These are phyloP conservation scores for Tanaodytes sp. DNA, from an alignment of 2,888 invertebrate species.

Conservation along the genomic window DNA sequence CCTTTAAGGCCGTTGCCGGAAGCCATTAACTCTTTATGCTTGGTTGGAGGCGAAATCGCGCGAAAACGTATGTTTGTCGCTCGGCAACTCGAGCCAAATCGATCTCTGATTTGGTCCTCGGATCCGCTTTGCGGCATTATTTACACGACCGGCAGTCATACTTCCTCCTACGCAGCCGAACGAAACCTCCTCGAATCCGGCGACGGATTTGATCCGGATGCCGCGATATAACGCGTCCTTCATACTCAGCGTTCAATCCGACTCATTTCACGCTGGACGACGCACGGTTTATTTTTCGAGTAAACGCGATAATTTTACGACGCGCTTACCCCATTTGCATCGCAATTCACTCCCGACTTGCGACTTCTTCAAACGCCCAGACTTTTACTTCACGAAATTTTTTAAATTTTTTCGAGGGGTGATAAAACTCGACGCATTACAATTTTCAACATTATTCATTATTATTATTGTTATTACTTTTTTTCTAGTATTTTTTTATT, in stretches of 20 bases:
- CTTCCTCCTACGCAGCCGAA: slow-evolving; percentile 8
- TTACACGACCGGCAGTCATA: slow-evolving; percentile 20
- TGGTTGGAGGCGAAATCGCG: slow-evolving; percentile 30
- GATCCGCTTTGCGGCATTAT: slow-evolving; percentile 31
- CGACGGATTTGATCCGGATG: slow-evolving; percentile 12
- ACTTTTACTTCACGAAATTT: too few species aligned
- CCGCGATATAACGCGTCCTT: slow-evolving; percentile 13
- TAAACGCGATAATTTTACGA: slow-evolving; percentile 51
- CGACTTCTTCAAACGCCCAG: too few species aligned
- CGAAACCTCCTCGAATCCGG: slow-evolving; percentile 12
- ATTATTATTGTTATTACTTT: too few species aligned
- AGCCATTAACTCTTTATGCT: slow-evolving; percentile 52
- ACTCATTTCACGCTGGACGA: slow-evolving; percentile 35
- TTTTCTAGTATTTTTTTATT: too few species aligned
- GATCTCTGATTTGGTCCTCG: slow-evolving; percentile 27
- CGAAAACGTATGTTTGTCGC: slow-evolving; percentile 34
- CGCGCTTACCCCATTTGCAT: slow-evolving; percentile 37
- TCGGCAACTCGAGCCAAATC: slow-evolving; percentile 29
- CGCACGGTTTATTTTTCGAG: slow-evolving; percentile 27
- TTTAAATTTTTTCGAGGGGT: too few species aligned
- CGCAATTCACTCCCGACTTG: too few species aligned
- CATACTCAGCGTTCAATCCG: too few species aligned
- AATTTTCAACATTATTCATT: too few species aligned
- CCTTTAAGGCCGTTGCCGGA: too few species aligned
- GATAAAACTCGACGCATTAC: too few species aligned